phyloP scores from a whole-genome alignment of 64 coral and sea anemone genomes.

The Actinia equina region DNA sequence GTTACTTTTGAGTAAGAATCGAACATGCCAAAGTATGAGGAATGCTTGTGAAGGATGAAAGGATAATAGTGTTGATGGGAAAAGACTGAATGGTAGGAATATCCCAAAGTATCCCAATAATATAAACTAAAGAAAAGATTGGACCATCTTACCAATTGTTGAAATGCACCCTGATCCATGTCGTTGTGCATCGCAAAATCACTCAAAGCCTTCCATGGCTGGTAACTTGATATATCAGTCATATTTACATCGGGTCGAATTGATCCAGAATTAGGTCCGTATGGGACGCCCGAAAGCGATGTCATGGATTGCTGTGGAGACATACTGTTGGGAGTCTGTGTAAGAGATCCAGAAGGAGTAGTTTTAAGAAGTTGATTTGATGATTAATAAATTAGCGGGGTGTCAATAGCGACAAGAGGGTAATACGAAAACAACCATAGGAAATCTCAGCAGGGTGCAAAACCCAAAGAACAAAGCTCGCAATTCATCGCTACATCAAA shows the following conservation, averaged over 20 bases:
- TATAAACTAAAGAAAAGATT: neutral
- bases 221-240: conserved; percentile 77
- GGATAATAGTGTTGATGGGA: neutral
- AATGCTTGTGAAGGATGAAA: neutral
- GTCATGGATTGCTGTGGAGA: conserved; percentile 63
- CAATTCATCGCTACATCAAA: conserved; percentile 25
- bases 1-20: neutral
- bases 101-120: neutral
- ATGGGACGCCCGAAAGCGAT: conserved; percentile 75
- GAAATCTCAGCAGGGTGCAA: neutral
- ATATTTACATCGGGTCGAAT: conserved; percentile 81
- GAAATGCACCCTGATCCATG: conserved; percentile 90
- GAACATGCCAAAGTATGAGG: neutral
- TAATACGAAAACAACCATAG: neutral
- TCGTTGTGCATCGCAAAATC: conserved; percentile 99
- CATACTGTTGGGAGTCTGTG: conserved; percentile 65
- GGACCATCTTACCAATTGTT: conserved; percentile 88
- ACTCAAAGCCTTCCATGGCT: conserved; percentile 96
- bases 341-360: conserved; percentile 6
- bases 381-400: conserved; percentile 20
- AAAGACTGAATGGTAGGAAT: neutral
- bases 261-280: conserved; percentile 62
- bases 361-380: neutral
- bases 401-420: neutral
- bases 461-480: conserved; percentile 3